Base-by-base conservation (phyloP, 2,888 invertebrate genomes). In the Polietes domitor region DNA sequence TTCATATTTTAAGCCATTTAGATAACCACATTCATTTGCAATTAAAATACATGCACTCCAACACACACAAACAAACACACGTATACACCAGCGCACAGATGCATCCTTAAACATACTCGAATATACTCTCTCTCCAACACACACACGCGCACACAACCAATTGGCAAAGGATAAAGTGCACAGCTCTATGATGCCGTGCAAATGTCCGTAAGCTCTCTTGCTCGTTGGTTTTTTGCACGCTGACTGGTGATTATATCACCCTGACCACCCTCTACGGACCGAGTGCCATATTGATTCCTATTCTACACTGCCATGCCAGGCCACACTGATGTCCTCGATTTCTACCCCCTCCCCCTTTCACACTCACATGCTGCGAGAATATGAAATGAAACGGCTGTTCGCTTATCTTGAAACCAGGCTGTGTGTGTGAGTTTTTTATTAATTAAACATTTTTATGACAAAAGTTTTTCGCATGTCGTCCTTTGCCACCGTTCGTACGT, bases 21-120 rank as follows among this genome's bases (percentile, higher is more conserved):
- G 90, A 90, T 90, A 90, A 90, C 89, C 87, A 88, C 87, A 89
- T 89, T 89, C 89, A 90, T 90, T 89, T 88, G 89, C 90, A 90
- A 90, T 90, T 89, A 89, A 90, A 90, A 88, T 88, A 74, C 70
- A 74, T 73, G 37, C 26, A 24, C 9, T 32, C 10, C 19, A 41
- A 80, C 15, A 58, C n/a, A 43, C 47, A 77, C 19, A 47, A 26
- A 70, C 32, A 2, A 17, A 63, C 4, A 65, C 19, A 12, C 28
- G 26, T n/a, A 47, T 53, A 24, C 24, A 21, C 37, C 24, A 17
- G 28, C 61, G 68, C 53, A 21, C 53, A 19, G 2, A 65, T 9
- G 21, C 21, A 47, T 19, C 26, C 47, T 26, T 17, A 32, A 63
- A 32, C 37, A 9, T 7, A 58, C 21, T 47, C 47, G 3, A 43